Evolutionary conservation across 2,113 vertebrate genomes (phyloP).

Genomic region (Edolisoma coerulescens): DNA sequence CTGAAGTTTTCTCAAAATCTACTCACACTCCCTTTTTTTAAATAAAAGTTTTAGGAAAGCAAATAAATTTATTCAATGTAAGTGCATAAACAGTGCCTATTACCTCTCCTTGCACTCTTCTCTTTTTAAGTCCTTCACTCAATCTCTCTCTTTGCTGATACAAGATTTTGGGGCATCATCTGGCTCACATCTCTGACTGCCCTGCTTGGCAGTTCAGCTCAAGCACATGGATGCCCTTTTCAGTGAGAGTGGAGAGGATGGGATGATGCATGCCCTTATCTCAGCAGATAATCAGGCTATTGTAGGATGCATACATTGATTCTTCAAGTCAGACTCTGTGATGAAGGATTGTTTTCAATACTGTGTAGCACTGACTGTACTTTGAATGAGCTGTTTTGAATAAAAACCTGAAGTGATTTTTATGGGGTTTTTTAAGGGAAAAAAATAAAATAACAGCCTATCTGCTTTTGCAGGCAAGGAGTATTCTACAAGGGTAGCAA

Average conservation of each 20-base stretch:
- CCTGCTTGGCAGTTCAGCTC: neutral
- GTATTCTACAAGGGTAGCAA: neutral
- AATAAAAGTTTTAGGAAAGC: neutral
- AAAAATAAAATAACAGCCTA: neutral
- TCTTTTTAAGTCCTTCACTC: neutral
- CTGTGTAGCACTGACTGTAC: neutral
- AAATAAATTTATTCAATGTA: neutral
- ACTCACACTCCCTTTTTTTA: neutral
- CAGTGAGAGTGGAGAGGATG: neutral
- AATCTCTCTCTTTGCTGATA: neutral
- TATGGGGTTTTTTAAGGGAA: rapidly evolving
- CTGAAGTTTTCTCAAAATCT: neutral
- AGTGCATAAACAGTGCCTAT: neutral
- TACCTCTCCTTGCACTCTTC: neutral
- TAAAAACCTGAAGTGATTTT: neutral
- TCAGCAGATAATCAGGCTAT: neutral
- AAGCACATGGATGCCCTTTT: neutral
- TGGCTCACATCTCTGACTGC: neutral
- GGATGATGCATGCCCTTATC: neutral
- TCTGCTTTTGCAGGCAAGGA: neutral
- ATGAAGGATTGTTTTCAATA: neutral
- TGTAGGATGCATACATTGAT: neutral
- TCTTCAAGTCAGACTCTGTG: neutral
- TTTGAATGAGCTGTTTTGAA: neutral
- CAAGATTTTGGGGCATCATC: neutral